These are phyloP conservation scores for Lagenorhynchus albirostris DNA, from an alignment of 2,113 vertebrate genomes.

Conservation along the genomic window DNA sequence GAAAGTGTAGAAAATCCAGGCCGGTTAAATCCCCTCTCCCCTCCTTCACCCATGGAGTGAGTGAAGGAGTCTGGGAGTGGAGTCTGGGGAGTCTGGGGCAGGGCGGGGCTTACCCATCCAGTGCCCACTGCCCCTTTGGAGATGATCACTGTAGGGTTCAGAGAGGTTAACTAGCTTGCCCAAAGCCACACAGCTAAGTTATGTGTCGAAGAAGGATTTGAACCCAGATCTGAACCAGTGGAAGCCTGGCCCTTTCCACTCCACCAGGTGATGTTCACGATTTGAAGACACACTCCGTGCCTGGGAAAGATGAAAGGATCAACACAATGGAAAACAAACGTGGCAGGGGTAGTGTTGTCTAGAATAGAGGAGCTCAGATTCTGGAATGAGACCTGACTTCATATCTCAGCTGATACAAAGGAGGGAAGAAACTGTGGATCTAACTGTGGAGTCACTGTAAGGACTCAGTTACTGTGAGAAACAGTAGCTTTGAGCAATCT, in stretches of 20 bases:
- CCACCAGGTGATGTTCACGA: fast-evolving
- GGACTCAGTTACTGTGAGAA: neutral
- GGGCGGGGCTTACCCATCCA: neutral
- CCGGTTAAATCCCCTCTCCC: fast-evolving
- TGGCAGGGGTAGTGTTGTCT: fast-evolving
- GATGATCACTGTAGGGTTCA: neutral
- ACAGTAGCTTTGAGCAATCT: no score
- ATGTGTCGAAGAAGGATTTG: fast-evolving
- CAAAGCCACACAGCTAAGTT: neutral
- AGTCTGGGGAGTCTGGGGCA: no score
- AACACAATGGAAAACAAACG: fast-evolving
- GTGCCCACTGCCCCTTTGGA: neutral
- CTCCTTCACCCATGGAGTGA: fast-evolving
- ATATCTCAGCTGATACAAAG: fast-evolving
- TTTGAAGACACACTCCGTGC: neutral
- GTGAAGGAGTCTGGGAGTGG: no score
- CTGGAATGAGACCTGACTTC: no score
- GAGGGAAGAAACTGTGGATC: neutral
- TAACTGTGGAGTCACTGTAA: neutral
- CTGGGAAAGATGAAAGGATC: no score
- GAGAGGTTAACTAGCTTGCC: neutral
- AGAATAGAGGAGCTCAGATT: fast-evolving
- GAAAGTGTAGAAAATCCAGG: fast-evolving
- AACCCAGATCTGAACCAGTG: neutral
- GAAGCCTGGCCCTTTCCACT: neutral